These are phyloP conservation scores for Tyto alba DNA, from an alignment of 2,113 vertebrate species.

Conservation along the genomic window DNA sequence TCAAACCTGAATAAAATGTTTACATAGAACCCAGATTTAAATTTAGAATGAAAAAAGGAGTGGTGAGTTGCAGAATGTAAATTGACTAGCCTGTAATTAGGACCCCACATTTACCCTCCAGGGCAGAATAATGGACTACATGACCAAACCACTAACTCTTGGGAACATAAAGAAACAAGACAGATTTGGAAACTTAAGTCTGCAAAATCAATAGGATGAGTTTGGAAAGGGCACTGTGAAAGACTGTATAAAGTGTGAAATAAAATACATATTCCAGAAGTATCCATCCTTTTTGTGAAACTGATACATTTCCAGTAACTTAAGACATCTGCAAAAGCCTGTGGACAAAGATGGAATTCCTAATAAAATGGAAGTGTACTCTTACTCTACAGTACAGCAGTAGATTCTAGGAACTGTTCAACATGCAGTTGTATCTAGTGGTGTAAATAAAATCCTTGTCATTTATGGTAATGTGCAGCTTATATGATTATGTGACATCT, in stretches of 20 bases:
- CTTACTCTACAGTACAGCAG: not conserved
- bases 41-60: not conserved
- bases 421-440: not conserved
- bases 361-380: not conserved
- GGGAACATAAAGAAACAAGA: not conserved
- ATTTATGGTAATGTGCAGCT: not conserved
- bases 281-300: not conserved
- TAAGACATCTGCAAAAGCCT: not conserved
- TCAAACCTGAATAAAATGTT: not conserved
- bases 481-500: not conserved
- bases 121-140: not conserved
- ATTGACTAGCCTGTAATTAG: conserved; percentile 5
- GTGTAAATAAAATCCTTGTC: not conserved
- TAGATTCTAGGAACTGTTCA: not conserved
- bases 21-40: not conserved
- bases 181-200: not conserved
- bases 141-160: not conserved
- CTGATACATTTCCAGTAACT: not conserved
- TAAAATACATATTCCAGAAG: not conserved
- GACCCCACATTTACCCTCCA: not conserved
- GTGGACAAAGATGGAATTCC: not conserved
- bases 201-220: not conserved
- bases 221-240: not conserved
- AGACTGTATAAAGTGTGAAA: not conserved
- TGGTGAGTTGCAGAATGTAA: not conserved